phyloP scores from a whole-genome alignment of 2,113 vertebrate species.

The Arothron firmamentum region DNA sequence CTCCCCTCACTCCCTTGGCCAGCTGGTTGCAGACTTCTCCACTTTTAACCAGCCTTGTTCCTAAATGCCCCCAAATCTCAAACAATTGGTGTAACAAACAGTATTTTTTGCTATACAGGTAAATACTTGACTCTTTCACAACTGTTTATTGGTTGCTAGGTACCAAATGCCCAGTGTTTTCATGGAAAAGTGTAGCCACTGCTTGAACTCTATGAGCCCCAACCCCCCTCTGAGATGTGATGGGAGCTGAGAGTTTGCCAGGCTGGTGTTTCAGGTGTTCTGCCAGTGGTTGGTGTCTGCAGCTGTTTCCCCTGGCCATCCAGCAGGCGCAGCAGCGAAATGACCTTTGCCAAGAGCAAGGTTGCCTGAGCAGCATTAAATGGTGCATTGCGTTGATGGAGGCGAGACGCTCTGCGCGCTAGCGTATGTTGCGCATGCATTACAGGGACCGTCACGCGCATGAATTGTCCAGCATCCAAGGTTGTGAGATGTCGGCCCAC shows the following conservation, averaged over 20 bases:
- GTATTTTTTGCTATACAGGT: neutral
- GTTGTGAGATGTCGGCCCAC: slow-evolving; percentile 73
- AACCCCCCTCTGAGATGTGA: slow-evolving; percentile 1
- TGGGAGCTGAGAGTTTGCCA: slow-evolving; percentile 64
- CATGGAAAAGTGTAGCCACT: neutral
- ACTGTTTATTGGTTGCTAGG: neutral
- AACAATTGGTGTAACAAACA: slow-evolving; percentile 37
- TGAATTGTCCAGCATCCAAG: slow-evolving; percentile 86
- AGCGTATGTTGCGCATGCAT: slow-evolving; percentile 91
- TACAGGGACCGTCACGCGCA: slow-evolving; percentile 96
- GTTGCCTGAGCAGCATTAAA: slow-evolving; percentile 43
- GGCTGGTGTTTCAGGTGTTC: slow-evolving; percentile 61
- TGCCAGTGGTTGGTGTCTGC: slow-evolving; percentile 66
- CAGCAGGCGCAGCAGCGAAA: slow-evolving; percentile 57
- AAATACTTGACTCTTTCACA: neutral
- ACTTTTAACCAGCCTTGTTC: slow-evolving; percentile 66
- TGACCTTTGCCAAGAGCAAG: slow-evolving; percentile 56
- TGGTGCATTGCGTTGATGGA: slow-evolving; percentile 45
- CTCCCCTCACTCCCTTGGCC: slow-evolving; percentile 56
- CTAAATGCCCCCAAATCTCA: slow-evolving; percentile 45
- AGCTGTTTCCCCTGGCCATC: slow-evolving; percentile 55
- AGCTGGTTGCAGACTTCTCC: slow-evolving; percentile 64
- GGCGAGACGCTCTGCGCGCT: slow-evolving; percentile 41
- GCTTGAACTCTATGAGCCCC: neutral
- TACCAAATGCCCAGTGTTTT: neutral